These are phyloP conservation scores for Numenius arquata DNA, from an alignment of 2,113 vertebrate species.

Conservation along the genomic window DNA sequence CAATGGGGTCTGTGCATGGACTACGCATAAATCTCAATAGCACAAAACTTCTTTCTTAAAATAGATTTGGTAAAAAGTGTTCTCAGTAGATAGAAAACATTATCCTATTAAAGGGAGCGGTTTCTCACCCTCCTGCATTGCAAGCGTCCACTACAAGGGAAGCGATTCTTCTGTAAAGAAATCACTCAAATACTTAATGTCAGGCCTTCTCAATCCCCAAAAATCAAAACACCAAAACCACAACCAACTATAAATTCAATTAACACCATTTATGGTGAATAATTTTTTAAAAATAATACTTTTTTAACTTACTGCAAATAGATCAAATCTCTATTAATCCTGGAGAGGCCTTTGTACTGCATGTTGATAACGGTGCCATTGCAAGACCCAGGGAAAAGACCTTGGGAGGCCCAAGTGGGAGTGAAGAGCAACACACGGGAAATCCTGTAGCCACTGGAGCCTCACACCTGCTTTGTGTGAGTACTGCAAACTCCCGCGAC, in stretches of 20 bases:
- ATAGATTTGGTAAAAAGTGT: background rate
- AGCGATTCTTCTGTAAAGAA: background rate
- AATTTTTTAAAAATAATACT: background rate
- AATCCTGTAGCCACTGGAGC: background rate
- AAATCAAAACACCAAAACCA: background rate
- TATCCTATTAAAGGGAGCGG: background rate
- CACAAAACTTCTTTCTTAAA: background rate
- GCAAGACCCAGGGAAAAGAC: background rate
- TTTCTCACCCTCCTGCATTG: background rate
- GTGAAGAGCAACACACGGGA: background rate
- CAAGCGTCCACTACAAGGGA: background rate
- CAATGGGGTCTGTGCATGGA: background rate
- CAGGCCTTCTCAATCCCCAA: background rate
- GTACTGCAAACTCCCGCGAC: accelerated
- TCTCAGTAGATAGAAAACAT: background rate
- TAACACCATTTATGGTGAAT: background rate
- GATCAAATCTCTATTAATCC: background rate
- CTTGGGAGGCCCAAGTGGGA: accelerated
- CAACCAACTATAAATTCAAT: background rate
- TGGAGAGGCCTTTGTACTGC: background rate
- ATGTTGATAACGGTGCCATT: accelerated
- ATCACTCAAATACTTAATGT: background rate
- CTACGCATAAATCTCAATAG: background rate
- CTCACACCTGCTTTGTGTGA: accelerated
- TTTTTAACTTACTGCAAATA: background rate